Evolutionary conservation across 1,140 invertebrate genomes (phyloP), one percentile per base, ranked within the genome.

Genomic region (Tetraneura akinire): DNA sequence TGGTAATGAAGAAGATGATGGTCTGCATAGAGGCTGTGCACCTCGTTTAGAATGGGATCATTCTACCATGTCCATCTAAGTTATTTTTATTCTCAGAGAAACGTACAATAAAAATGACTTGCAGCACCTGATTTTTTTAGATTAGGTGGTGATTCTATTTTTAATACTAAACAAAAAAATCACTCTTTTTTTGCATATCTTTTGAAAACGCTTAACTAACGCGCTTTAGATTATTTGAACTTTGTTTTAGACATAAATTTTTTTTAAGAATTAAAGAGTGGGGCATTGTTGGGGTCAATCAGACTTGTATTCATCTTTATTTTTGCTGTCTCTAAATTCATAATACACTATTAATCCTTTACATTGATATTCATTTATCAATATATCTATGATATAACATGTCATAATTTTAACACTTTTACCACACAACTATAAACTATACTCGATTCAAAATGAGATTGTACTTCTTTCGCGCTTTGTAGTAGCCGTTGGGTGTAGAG

Each of bases 1-100:
- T 42, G 88, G 88, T 26, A 86, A 86, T 60, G 85, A 78, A 62
- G 74, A 78, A 78, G 74, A 78, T 62, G 74, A 78, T 5, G 55
- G 55, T 16, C 21, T 78, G 5, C 74, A 78, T 9, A 60, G 74
- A 78, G 74, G 74, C 16, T 78, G 74, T 47, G 51, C 53, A 45
- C 74, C 74, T 60, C 74, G 74, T 62, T 60, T 78, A 47, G 74
- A 78, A 78, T 78, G 74, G 74, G 74, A 78, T 78, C 53, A 78
- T 60, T 78, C 74, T 60, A 78, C 74, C 1, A 78, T 78, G 74
- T 78, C 74, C 57, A 78, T 78, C 55, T 78, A 78, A 62, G 14
- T 42, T n/a, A 14, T 42, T 45, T 42, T 57, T 57, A 78, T 13
- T 47, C 62, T 60, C 21, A 78, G 11, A 62, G 26, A 45, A 45